Evolutionary conservation across 2,113 vertebrate genomes (phyloP), one percentile per base, ranked within the genome.

Genomic region (Podarcis cretensis): DNA sequence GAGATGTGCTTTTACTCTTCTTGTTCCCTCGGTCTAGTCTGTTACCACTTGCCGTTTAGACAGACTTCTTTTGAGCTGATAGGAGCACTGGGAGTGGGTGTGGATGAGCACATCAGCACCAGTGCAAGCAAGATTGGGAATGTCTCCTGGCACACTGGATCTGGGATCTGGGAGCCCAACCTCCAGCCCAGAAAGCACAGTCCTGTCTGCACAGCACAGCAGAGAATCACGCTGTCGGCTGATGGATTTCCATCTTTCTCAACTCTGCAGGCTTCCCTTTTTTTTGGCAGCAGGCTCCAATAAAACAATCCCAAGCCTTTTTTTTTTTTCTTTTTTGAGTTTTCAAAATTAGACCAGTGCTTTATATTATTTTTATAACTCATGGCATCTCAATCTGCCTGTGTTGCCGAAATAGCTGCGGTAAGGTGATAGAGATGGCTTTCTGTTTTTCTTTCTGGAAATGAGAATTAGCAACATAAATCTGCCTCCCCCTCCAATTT

Each of bases 301-400:
- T n/a, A 66, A 48, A 63, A 30, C 35, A 23, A 18, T 63, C 40
- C 48, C 48, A 1, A 23, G 25, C 16, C n/a, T 66, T 8, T 74
- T 35, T 13, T 35, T 35, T 35, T 35, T 35, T 20, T 23, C 89
- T 5, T 13, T 20, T 27, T 90, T 5, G 37, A 57, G 13, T 78
- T 27, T 0, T 0, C 87, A 85, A 73, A 78, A 78, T 92, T 76
- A 16, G 35, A 94, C 65, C n/a, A 80, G 37, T 66, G 71, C 87
- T 48, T 76, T 90, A 35, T 65, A 48, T 0, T 21, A 78, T 65
- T 25, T 75, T 65, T 13, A 1, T 18, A 68, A 4, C 35, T 84
- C 68, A 73, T 1, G 21, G 27, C 77, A 86, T 90, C 76, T 90
- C 37, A 91, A 71, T 43, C 88, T 89, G 23, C 40, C 89, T 37